Conservation (phyloP, 2,797 vertebrate genomes). For the Cygnus olor region DNA sequence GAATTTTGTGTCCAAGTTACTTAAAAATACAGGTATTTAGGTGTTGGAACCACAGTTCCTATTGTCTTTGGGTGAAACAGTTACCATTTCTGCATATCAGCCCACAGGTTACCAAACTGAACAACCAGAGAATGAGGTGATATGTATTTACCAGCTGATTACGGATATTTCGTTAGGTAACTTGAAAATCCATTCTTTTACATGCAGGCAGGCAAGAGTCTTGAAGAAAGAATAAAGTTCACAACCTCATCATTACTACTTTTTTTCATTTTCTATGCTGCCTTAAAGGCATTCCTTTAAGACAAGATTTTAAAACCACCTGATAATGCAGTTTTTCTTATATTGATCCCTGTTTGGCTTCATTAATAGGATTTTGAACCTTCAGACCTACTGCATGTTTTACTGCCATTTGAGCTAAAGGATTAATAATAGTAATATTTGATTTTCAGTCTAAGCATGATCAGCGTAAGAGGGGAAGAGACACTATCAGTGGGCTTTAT, state of each 20-base stretch:
- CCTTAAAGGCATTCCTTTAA: background rate
- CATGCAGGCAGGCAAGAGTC: background rate
- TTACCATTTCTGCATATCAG: background rate
- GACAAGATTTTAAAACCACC: background rate
- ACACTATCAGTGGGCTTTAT: background rate
- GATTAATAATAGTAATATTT: background rate
- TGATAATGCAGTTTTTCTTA: background rate
- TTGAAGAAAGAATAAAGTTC: background rate
- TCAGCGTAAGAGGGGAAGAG: background rate
- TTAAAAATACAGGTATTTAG: background rate
- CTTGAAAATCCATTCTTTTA: background rate
- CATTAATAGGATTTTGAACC: background rate
- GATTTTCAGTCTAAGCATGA: background rate
- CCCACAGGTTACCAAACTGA: background rate
- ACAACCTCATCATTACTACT: background rate
- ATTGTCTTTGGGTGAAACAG: background rate
- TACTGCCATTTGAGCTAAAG: background rate
- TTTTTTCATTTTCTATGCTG: background rate
- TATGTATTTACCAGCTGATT: background rate
- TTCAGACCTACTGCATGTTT: background rate
- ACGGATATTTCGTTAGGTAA: background rate
- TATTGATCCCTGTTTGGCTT: background rate
- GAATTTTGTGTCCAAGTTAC: background rate
- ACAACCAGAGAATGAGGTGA: background rate
- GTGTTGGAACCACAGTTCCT: background rate